These are phyloP conservation scores for Holcopasites calliopsidis DNA, from an alignment of 1,140 invertebrate genomes.

Conservation along the genomic window DNA sequence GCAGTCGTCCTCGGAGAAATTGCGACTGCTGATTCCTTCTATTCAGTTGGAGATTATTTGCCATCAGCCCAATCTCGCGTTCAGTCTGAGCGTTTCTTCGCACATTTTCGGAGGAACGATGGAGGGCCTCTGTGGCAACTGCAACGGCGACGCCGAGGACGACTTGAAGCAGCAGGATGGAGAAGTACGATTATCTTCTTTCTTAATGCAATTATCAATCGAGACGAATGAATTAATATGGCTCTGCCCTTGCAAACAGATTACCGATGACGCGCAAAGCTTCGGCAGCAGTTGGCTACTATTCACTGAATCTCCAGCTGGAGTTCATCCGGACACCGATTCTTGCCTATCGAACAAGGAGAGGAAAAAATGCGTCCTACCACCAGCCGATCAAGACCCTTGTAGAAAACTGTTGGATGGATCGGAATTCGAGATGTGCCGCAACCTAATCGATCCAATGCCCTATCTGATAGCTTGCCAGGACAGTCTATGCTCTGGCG, in stretches of 20 bases:
- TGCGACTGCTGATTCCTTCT: conserved; percentile 74
- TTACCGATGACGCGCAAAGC: conserved; percentile 72
- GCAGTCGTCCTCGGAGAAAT: conserved; percentile 68
- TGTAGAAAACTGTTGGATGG: conserved; percentile 84
- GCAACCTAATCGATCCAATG: conserved; percentile 85
- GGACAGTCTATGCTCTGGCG: conserved; percentile 82
- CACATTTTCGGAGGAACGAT: conserved; percentile 85
- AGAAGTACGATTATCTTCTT: conserved; percentile 54
- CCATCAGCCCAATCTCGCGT: conserved; percentile 80
- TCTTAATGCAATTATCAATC: not conserved
- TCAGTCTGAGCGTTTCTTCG: conserved; percentile 84
- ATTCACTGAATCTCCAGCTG: conserved; percentile 74
- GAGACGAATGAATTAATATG: not conserved
- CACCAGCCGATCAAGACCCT: conserved; percentile 81
- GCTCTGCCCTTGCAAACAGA: conserved; percentile 20
- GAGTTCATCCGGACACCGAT: conserved; percentile 50
- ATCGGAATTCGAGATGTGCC: conserved; percentile 86
- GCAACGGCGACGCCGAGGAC: conserved; percentile 84
- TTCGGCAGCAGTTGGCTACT: conserved; percentile 84
- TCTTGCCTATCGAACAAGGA: conserved; percentile 61
- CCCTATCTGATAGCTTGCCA: conserved; percentile 85
- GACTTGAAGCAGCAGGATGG: conserved; percentile 83
- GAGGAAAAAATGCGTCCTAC: conserved; percentile 77
- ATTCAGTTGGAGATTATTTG: conserved; percentile 74
- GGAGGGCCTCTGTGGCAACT: conserved; percentile 90